These are phyloP conservation scores for Diacarnus erythraeanus DNA, from an alignment of 37 sponge, comb jelly and placozoan genomes.

Conservation along the genomic window DNA sequence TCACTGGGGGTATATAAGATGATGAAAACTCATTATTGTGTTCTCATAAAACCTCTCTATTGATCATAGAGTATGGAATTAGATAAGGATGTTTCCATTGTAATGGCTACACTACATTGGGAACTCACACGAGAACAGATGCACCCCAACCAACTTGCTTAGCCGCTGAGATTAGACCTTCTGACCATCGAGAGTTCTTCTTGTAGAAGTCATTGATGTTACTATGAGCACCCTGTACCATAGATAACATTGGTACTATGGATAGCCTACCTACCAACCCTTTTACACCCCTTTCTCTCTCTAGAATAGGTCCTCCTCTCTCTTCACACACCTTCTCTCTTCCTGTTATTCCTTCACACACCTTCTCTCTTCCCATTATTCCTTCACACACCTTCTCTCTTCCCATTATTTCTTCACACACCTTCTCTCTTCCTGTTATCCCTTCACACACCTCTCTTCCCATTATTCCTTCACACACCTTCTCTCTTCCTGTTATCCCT, in stretches of 20 bases:
- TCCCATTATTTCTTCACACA: too few relatives aligned
- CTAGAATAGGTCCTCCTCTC: not conserved
- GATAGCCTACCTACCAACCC: too few relatives aligned
- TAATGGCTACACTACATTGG: too few relatives aligned
- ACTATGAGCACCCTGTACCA: not conserved
- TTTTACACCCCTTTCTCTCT: not conserved
- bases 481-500: too few relatives aligned
- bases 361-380: not conserved
- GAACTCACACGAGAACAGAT: conserved; percentile 85
- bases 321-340: not conserved
- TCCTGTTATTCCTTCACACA: not conserved
- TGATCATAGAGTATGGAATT: not conserved
- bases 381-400: not conserved
- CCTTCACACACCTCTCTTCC: too few relatives aligned
- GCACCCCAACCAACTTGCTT: conserved; percentile 97
- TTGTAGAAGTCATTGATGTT: conserved; percentile 93
- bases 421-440: too few relatives aligned
- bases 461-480: too few relatives aligned
- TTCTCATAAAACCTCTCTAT: not conserved
- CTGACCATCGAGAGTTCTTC: conserved; percentile 95
- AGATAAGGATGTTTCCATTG: too few relatives aligned
- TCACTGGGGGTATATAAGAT: conserved; percentile 74
- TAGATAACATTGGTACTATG: not conserved
- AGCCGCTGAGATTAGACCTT: conserved; percentile 98
- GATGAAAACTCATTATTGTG: not conserved